phyloP scores from a whole-genome alignment of 2,113 vertebrate species.

The Todiramphus saurophagus region DNA sequence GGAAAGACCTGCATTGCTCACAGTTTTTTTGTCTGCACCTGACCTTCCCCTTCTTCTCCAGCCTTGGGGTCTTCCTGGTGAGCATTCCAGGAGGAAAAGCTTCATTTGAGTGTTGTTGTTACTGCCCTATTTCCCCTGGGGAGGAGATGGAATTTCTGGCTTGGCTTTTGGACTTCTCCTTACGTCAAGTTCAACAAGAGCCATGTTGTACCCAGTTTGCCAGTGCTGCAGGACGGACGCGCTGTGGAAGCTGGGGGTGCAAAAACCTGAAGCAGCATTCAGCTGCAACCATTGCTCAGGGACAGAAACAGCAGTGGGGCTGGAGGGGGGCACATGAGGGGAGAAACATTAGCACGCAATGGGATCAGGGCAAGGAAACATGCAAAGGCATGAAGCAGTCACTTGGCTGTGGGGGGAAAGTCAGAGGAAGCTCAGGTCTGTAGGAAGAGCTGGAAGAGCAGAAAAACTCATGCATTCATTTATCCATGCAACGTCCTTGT shows the following conservation, averaged over 20 bases:
- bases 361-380: neutral
- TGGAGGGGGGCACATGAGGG: fast-evolving
- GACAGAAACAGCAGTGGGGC: neutral
- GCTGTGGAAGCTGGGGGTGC: fast-evolving
- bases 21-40: neutral
- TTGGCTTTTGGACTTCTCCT: neutral
- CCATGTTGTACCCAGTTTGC: fast-evolving
- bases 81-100: neutral
- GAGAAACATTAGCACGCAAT: neutral
- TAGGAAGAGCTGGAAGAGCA: neutral
- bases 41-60: neutral
- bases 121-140: neutral
- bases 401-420: neutral
- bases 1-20: neutral
- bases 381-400: neutral
- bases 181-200: neutral
- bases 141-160: neutral
- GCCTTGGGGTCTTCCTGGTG: neutral
- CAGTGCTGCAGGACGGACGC: neutral
- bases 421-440: neutral
- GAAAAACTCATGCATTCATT: neutral
- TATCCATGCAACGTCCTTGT: neutral
- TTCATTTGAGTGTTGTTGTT: neutral
- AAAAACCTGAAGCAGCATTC: neutral
- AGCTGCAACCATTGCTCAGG: neutral